Conservation (phyloP, 2,888 invertebrate species). For the Gnatocerus cornutus region DNA sequence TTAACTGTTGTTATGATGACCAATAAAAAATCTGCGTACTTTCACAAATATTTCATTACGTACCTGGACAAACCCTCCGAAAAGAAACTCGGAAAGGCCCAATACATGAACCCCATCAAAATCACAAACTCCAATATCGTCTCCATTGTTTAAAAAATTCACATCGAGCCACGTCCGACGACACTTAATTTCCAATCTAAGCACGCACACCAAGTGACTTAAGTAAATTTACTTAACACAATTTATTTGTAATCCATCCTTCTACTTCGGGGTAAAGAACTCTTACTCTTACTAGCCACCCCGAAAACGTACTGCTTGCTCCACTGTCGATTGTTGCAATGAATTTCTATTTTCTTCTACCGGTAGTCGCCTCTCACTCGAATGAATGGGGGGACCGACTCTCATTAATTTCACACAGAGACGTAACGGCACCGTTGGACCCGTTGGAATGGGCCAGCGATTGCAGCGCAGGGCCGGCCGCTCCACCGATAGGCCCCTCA, state of each 20-base stretch:
- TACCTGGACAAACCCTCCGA: conserved; percentile 63
- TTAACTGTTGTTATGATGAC: conserved; percentile 27
- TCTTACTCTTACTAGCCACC: conserved; percentile 32
- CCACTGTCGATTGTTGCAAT: conserved; percentile 23
- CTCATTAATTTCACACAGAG: conserved; percentile 21
- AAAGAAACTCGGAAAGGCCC: conserved; percentile 67
- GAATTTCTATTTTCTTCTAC: conserved; percentile 38
- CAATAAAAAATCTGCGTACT: conserved; percentile 41
- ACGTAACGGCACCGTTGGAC: conserved; percentile 14
- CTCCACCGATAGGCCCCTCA: neutral
- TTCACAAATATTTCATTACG: conserved; percentile 47
- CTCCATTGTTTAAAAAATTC: conserved; percentile 58
- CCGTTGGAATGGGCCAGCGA: neutral
- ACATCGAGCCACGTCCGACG: conserved; percentile 37
- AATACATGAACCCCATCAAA: conserved; percentile 62
- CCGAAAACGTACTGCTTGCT: conserved; percentile 22
- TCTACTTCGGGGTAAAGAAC: conserved; percentile 20
- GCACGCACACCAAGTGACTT: conserved; percentile 25
- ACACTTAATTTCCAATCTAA: conserved; percentile 6
- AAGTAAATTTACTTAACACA: conserved; percentile 25
- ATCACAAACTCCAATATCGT: conserved; percentile 64
- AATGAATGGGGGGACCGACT: conserved; percentile 30
- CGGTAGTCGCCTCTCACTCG: conserved; percentile 36
- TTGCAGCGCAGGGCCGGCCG: neutral
- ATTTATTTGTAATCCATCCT: conserved; percentile 17